phyloP scores from a whole-genome alignment of 2,888 invertebrate genomes.

The Chromoteleia sp. region DNA sequence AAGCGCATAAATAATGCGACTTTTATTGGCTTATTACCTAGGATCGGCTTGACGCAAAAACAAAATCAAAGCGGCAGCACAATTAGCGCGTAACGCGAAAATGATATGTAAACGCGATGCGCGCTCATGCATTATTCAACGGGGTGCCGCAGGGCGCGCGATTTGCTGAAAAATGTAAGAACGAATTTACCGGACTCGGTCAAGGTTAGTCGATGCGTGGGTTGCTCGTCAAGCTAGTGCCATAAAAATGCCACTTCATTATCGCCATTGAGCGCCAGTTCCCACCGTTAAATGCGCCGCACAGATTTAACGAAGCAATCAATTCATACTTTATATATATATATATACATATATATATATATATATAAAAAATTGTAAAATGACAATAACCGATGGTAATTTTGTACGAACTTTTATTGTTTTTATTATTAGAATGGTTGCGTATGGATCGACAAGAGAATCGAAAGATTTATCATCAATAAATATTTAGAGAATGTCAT shows the following conservation, averaged over 20 bases:
- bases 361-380: not conserved
- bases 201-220: conserved; percentile 44
- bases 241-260: conserved; percentile 46
- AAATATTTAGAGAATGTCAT: no score
- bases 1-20: conserved; percentile 33
- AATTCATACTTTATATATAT: no score
- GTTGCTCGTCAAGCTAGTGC: conserved; percentile 31
- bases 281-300: conserved; percentile 16
- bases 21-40: conserved; percentile 41
- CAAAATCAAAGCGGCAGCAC: conserved; percentile 19
- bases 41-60: conserved; percentile 13
- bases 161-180: conserved; percentile 18
- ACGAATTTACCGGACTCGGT: conserved; percentile 44
- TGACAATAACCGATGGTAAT: no score
- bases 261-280: conserved; percentile 27
- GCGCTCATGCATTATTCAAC: conserved; percentile 26
- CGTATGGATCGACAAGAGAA: no score
- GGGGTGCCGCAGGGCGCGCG: conserved; percentile 2
- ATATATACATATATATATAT: no score
- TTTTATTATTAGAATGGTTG: no score
- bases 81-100: conserved; percentile 29
- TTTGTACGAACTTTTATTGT: no score
- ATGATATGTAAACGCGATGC: conserved; percentile 23
- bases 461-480: no score
- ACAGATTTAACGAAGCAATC: conserved; percentile 16